Base-by-base conservation (phyloP, 2,888 invertebrate species). In the Tridacna crocea region DNA sequence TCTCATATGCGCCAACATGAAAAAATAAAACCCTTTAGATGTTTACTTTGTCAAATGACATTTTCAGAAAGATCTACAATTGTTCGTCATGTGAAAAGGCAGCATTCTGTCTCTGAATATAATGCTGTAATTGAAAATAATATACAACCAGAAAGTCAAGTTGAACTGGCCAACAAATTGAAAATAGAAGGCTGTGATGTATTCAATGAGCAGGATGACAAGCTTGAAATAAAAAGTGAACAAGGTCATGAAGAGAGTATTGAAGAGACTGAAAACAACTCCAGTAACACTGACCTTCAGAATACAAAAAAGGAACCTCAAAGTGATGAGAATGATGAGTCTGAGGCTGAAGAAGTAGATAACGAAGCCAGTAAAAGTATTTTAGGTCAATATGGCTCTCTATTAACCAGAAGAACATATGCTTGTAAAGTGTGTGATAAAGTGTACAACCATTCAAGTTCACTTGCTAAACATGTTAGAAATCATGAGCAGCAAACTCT, bases 11-110 rank as follows among this genome's bases (percentile, higher is more conserved):
- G 61, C 27, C 76, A 75, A 11, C 86, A 86, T 74, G 84, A 83
- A 26, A 75, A 66, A 24, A 27, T 72, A n/a, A 86, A 86, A 55
- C 86, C 86, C 46, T 86, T 75, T 72, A 81, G 70, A 58, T 86
- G 85, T 82, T 75, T 77, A 22, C 46, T 78, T n/a, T 86, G 85
- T 72, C 36, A 63, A 24, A 75, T 79, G n/a, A 80, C 77, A 24
- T 86, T 86, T 47, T 72, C 86, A 8, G 86, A 86, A 72, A 82
- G 84, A 47, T 82, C 83, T 12, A 84, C 86, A 1, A 79, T 77
- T 17, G 81, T 84, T 6, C 73, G 84, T 24, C 84, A 84, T 75
- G 75, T 84, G 0, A 84, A 81, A 63, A 79, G 75, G 55, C 79
- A 84, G 27, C 84, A 84, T 77, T 48, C 26, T 24, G 55, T 75